These are phyloP conservation scores for Drosophila triauraria DNA, from an alignment of 1,140 invertebrate genomes.

Conservation along the genomic window DNA sequence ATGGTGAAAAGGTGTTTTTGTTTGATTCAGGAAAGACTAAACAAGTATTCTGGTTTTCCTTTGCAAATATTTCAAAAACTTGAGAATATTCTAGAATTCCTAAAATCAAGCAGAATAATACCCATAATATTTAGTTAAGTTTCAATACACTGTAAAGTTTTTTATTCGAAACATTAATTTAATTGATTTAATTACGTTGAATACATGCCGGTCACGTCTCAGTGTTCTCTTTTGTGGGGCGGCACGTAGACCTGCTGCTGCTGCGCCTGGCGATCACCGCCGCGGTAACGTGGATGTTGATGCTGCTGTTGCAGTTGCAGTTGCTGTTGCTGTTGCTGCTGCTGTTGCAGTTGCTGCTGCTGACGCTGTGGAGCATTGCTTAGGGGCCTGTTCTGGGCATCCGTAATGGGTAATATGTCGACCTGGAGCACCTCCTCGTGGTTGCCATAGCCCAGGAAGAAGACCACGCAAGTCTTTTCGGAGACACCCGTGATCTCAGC, in stretches of 20 bases:
- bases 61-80: no score
- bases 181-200: constrained; percentile 61
- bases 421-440: constrained; percentile 93
- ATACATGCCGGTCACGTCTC: constrained; percentile 12
- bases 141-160: constrained; percentile 37
- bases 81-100: not conserved
- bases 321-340: constrained; percentile 15
- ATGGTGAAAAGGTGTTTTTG: no score
- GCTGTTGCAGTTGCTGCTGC: constrained; percentile 17
- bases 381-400: constrained; percentile 76
- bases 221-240: constrained; percentile 83
- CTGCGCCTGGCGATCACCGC: constrained; percentile 68
- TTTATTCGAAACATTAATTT: constrained; percentile 67
- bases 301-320: constrained; percentile 19
- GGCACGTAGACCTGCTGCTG: constrained; percentile 85
- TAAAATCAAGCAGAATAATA: not conserved
- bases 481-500: constrained; percentile 92
- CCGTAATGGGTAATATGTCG: constrained; percentile 90
- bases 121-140: constrained; percentile 1
- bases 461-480: constrained; percentile 92
- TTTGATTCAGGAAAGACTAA: no score
- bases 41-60: no score
- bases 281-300: constrained; percentile 65
- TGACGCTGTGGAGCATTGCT: constrained; percentile 51
- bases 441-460: constrained; percentile 95